Conservation (phyloP, 2,113 vertebrate genomes). For the Oncorhynchus tshawytscha region DNA sequence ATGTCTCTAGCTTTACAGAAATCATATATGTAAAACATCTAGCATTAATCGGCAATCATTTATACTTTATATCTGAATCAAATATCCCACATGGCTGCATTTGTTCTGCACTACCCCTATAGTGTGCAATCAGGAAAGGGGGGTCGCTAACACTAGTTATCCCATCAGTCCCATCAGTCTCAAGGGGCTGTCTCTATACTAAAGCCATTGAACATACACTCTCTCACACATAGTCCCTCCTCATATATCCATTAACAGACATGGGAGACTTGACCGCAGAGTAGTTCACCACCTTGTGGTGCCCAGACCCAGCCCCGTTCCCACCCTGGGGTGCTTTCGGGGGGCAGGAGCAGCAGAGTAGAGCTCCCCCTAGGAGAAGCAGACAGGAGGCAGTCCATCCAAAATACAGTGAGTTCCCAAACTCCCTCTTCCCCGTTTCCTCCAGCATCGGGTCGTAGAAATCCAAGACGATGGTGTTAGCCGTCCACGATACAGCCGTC, state of each 20-base stretch:
- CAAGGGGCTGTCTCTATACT: background rate
- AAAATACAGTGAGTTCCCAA: constrained; percentile 79
- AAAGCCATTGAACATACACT: background rate
- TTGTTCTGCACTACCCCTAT: background rate
- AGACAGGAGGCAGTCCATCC: constrained; percentile 76
- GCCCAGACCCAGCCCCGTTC: constrained; percentile 15
- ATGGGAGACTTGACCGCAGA: constrained; percentile 53
- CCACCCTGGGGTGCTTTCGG: constrained; percentile 11
- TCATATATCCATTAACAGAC: constrained; percentile 60
- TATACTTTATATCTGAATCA: background rate
- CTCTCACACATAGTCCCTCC: constrained; percentile 74
- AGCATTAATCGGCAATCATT: background rate
- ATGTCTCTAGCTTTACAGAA: background rate
- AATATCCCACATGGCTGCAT: background rate
- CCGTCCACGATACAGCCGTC: constrained; percentile 75
- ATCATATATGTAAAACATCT: background rate
- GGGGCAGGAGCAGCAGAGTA: constrained; percentile 75
- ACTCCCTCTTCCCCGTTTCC: constrained; percentile 76
- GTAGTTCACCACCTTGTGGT: constrained; percentile 54
- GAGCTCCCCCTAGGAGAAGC: constrained; percentile 69
- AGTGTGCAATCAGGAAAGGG: constrained; percentile 1
- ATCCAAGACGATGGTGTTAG: constrained; percentile 72
- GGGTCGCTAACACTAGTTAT: background rate
- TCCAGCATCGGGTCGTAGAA: constrained; percentile 74
- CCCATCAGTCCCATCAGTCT: background rate